These are phyloP conservation scores for Ctenopoma kingsleyae DNA, from an alignment of 2,797 vertebrate species.

Conservation along the genomic window DNA sequence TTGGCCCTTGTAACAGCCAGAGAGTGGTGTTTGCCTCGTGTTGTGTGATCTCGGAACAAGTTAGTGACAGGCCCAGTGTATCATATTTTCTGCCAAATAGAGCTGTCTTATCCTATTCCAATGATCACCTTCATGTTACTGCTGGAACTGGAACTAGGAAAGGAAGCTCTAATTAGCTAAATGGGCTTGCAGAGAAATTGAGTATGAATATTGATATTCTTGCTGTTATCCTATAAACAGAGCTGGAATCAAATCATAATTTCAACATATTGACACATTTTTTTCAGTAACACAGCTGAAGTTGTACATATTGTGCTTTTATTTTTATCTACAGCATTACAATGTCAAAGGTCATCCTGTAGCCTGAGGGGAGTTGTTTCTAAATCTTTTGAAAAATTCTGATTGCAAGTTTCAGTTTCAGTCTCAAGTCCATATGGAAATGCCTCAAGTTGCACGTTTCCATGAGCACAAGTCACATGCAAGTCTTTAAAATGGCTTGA, in stretches of 20 bases:
- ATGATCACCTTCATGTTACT: conserved; percentile 37
- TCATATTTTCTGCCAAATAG: conserved; percentile 44
- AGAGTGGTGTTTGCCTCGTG: conserved; percentile 26
- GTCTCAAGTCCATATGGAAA: not conserved
- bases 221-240: conserved; percentile 40
- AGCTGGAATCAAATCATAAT: conserved; percentile 34
- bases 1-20: conserved; percentile 22
- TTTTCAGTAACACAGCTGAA: conserved; percentile 21
- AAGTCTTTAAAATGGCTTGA: not conserved
- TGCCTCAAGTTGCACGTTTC: not conserved
- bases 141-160: conserved; percentile 7
- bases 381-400: too few relatives aligned
- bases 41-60: conserved; percentile 42
- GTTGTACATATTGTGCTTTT: conserved; percentile 4
- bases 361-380: too few relatives aligned
- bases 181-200: conserved; percentile 31
- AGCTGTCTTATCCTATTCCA: conserved; percentile 57
- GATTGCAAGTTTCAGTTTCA: not conserved
- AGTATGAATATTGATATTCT: conserved; percentile 55
- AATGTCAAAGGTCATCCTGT: too few relatives aligned
- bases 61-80: conserved; percentile 36
- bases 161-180: conserved; percentile 55
- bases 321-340: not conserved
- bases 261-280: conserved; percentile 23
- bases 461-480: not conserved